A percentile compares a stretch with the other conserved stretches of the same genome.
Evolutionary conservation across 2,113 vertebrate genomes (phyloP).

Genomic region (Miniopterus natalensis): DNA sequence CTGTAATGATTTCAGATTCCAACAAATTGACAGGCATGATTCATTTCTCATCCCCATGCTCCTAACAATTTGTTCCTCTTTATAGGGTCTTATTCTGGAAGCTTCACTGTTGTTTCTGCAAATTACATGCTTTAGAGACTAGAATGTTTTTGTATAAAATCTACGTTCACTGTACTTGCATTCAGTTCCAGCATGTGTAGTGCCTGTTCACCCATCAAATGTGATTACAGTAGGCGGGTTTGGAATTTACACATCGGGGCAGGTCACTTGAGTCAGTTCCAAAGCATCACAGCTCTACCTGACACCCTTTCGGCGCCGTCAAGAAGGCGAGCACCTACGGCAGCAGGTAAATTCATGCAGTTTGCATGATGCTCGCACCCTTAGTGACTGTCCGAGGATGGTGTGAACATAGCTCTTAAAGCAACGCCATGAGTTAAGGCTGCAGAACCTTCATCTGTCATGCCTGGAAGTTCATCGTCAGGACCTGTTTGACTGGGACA

Average conservation of each 20-base stretch:
- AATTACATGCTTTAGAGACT: neutral
- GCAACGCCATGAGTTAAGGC: conserved; percentile 17
- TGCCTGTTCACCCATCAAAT: conserved; percentile 47
- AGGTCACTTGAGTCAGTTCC: neutral
- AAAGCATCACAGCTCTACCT: conserved; percentile 38
- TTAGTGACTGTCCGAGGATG: neutral
- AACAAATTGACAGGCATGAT: neutral
- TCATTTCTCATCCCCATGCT: neutral
- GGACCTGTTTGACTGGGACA: neutral
- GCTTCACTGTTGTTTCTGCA: neutral
- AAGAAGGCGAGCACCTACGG: neutral
- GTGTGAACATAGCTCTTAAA: neutral
- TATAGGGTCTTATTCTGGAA: conserved; percentile 4
- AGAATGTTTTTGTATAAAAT: conserved; percentile 43
- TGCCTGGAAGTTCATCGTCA: conserved; percentile 2
- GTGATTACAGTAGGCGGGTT: conserved; percentile 54
- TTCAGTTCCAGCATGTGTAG: neutral
- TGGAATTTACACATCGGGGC: conserved; percentile 59
- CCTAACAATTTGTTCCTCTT: conserved; percentile 7
- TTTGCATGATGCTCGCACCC: conserved; percentile 37
- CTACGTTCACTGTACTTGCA: neutral
- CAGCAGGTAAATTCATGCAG: conserved; percentile 35
- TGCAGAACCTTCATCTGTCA: neutral
- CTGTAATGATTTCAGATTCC: neutral
- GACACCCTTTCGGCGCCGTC: conserved; percentile 42